Base-by-base conservation (phyloP, 2,888 invertebrate species). In the Branchellion lobata region DNA sequence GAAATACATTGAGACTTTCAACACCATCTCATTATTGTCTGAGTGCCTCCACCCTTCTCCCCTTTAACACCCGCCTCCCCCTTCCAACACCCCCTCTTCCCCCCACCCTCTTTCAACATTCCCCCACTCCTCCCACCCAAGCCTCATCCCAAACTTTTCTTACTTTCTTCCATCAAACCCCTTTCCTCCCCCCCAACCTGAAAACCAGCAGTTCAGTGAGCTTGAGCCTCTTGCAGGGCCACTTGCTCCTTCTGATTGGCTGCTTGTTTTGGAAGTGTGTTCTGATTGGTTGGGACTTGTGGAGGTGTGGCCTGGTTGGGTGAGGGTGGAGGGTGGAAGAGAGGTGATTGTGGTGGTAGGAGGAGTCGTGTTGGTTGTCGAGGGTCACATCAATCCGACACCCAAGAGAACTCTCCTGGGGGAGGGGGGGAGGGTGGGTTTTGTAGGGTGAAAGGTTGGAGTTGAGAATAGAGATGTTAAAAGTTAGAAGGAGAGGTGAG, bases 311-410 rank as follows among this genome's bases (percentile, higher is more conserved):
- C 40, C 40, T 5, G 40, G n/a, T n/a, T 8, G 40, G 40, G 40
- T 8, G 5, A 14, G 40, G 14, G 40, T 40, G 40, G 14, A 40
- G 40, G 40, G 40, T 40, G 5, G 40, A 40, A 40, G 5, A 14
- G 40, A 8, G 40, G 8, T 40, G 40, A 40, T 40, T 40, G n/a
- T 57, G 61, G n/a, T 57, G 8, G 61, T 57, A 24, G 61, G 21
- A 8, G 61, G 96, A 96, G 88, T 97, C 96, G 88, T 95, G 96
- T 81, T 93, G 89, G 87, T 96, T 95, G 88, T 96, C 96, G 84
- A 97, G 93, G 0, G 95, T 93, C 0, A 97, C 96, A 89, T 97
- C 96, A 83, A 97, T 93, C 81, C 94, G 91, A 61, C 95, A 94
- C 81, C 94, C 88, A 83, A 81, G 83, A 21, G 81, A 81, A 40